Conservation (phyloP, 2,888 invertebrate genomes). For the Drosophila limbata region DNA sequence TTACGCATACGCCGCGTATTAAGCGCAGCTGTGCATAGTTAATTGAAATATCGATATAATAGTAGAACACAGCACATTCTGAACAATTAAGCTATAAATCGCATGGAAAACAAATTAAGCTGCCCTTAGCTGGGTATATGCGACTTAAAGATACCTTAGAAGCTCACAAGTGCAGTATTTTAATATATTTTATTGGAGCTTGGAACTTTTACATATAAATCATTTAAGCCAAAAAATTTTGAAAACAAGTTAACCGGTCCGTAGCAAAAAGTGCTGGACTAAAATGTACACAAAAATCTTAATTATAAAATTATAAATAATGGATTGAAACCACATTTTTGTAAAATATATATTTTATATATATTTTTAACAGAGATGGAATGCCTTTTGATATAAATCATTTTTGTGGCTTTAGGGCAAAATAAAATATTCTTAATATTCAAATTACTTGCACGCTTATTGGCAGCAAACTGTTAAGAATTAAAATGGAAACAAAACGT, state of each 20-base stretch:
- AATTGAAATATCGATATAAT: constrained; percentile 29
- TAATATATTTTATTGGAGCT: neutral
- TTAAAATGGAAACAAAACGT: neutral
- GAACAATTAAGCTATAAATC: constrained; percentile 21
- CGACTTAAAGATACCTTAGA: neutral
- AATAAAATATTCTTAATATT: constrained; percentile 15
- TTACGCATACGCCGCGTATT: constrained; percentile 57
- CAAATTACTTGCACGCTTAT: constrained; percentile 17
- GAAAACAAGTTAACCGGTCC: neutral
- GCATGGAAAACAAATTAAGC: neutral
- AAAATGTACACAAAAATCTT: neutral
- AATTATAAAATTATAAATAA: no score
- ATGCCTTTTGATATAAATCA: neutral
- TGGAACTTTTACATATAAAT: neutral
- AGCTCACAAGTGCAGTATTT: neutral
- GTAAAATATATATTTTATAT: neutral
- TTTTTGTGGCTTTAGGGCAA: neutral
- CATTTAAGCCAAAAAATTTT: neutral
- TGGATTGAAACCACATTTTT: neutral
- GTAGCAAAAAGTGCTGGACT: no score
- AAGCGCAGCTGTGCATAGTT: constrained; percentile 15
- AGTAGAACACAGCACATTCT: constrained; percentile 18
- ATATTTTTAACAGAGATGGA: neutral
- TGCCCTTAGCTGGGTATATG: neutral
- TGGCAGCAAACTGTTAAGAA: neutral